Base-by-base conservation (phyloP, 2,797 vertebrate genomes). In the Chromobotia macracanthus region DNA sequence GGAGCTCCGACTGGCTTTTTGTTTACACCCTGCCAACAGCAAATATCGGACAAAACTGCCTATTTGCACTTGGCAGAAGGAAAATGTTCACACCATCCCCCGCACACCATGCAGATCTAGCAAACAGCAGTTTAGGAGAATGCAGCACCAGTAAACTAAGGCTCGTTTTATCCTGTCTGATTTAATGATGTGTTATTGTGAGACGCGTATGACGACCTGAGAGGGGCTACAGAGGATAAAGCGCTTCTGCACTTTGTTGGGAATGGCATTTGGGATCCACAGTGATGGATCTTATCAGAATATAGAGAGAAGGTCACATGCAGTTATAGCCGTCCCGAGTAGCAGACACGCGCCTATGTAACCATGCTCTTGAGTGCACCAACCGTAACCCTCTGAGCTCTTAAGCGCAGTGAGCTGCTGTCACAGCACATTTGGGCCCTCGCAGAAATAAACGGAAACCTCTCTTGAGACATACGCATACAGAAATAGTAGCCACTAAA, bases 141-240 rank as follows among this genome's bases (percentile, higher is more conserved):
- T 73, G 66, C 68, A 9, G 55, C 75, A 79, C 75, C 72, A 74
- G 83, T 81, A 75, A 78, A 80, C 53, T 48, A 77, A 73, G 76
- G 65, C 41, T 67, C 19, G 23, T 48, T 71, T 74, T 70, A 11
- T 69, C 75, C 86, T 50, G 77, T 82, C 80, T 81, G 71, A 84
- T 86, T 87, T 87, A 87, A 87, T 87, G 86, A 86, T 84, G 82
- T 84, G 84, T 82, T 87, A 83, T 83, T 75, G 75, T 72, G 82
- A 82, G 78, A 82, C 44, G 44, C 46, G 38, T 70, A 82, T 21
- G 65, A 51, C 4, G 46, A 72, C 66, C 73, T 5, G 64, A 44
- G 77, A 64, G 72, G 65, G 46, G 81, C 64, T 53, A n/a, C 3
- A n/a, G 68, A 70, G 61, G 12, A 63, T 8, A 72, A 55, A 79